Evolutionary conservation across 2,888 invertebrate genomes (phyloP), one percentile per base, ranked within the genome.

Genomic region (Hylaea fasciaria): DNA sequence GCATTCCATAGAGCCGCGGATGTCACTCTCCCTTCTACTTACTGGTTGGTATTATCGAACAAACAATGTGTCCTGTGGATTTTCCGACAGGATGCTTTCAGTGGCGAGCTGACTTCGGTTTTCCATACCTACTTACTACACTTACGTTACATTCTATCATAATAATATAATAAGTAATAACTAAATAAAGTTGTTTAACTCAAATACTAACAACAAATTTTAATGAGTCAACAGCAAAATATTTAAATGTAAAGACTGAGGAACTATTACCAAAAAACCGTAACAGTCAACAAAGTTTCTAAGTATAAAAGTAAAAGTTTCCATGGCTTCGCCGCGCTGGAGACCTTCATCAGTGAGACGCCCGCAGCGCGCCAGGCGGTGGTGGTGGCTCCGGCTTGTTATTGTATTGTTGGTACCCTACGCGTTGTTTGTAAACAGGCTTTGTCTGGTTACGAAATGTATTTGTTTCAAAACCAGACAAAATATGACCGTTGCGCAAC

Each of bases 1-100:
- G 82, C 86, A 86, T 88, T 87, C 85, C 83, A 64, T 70, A 64
- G 70, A 55, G 65, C 67, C 62, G 69, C 76, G 71, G 74, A 78
- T 78, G 78, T 78, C 78, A 77, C 78, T 76, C 73, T 75, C 73
- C 63, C 70, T 66, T 70, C 43, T 43, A 44, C 37, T 22, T 29
- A 43, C 37, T 41, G 28, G 39, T 44, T 63, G 35, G 54, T 71
- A 8, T 39, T 32, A 54, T 37, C 48, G n/a, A 22, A 32, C 35
- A 7, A 55, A n/a, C n/a, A n/a, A 16, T 35, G 14, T 49, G 44
- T 35, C 43, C 28, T 49, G 44, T 29, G 56, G 37, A 11, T 28
- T 49, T 56, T n/a, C 43, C 48, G n/a, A 2, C 22, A 12, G 29
- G 43, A 43, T 35, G 32, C 39, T 22, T 39, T 37, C 2, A n/a